A percentile compares a stretch with the other conserved stretches of the same genome.
Evolutionary conservation across 92 coral and sea anemone genomes (phyloP).

Genomic region (Virgularia gustaviana): DNA sequence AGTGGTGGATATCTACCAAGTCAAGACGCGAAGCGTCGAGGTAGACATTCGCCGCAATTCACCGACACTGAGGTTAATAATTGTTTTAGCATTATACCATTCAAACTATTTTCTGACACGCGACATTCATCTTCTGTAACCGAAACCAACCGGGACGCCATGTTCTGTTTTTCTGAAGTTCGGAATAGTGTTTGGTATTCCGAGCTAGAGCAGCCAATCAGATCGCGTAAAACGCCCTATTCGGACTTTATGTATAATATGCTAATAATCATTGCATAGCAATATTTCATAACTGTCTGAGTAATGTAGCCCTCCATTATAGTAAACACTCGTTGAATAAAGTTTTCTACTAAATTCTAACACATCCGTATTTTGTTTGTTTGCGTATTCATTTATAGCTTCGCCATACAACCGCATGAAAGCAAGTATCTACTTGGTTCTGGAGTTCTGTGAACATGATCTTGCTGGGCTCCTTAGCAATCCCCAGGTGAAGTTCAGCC

Average conservation of each 20-base stretch:
- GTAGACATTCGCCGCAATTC: no score
- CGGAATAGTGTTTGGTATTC: no score
- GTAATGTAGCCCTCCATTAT: background rate
- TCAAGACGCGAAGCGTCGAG: no score
- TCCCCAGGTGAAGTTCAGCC: slow-evolving; percentile 77
- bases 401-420: slow-evolving; percentile 94
- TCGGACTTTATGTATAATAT: background rate
- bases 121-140: no score
- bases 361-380: background rate
- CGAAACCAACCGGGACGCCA: no score
- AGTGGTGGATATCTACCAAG: no score
- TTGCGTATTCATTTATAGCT: slow-evolving; percentile 56
- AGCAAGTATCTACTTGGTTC: slow-evolving; percentile 95
- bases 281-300: background rate
- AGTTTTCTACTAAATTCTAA: background rate
- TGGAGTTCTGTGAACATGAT: slow-evolving; percentile 99
- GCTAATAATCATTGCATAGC: background rate
- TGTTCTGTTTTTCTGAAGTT: no score
- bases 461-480: slow-evolving; percentile 96
- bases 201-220: no score
- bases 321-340: background rate
- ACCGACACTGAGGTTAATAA: no score
- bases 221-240: no score
- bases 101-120: no score
- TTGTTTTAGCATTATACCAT: no score